Base-by-base conservation (phyloP, 2,113 vertebrate species). In the Mionectes macconnelli region DNA sequence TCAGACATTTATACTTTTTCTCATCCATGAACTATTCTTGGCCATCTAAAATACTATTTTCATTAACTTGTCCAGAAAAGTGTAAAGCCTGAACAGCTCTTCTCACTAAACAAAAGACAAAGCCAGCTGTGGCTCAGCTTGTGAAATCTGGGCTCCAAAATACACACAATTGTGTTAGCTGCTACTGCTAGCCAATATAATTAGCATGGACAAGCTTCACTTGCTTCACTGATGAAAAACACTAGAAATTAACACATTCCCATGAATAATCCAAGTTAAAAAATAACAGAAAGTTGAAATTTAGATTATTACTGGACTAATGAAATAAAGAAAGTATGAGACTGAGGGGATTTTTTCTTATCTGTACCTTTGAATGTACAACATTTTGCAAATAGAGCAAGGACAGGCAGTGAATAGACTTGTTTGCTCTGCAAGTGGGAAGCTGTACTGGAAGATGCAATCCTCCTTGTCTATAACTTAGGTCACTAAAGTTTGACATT, bases 101-200 rank as follows among this genome's bases (percentile, higher is more conserved):
- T 75, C 25, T 59, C 16, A 27, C 27, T 24, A 40, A 82, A 64
- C 2, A 35, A 75, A 44, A 68, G 27, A 39, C n/a, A 52, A 31
- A 27, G 5, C 4, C 33, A 72, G 2, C 6, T 83, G 25, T 42
- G 14, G 6, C 9, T 56, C 45, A 42, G 42, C 4, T 52, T 31
- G 14, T 47, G 31, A 60, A 4, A 69, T 66, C 19, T 87, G 20
- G 39, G 18, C 8, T 75, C 49, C 31, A 59, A 89, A 88, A 25
- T 6, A 39, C 7, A 33, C 0, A 0, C 0, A 1, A 1, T 18
- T 60, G 3, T 64, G 10, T 44, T 37, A 40, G 28, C 13, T 76
- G 23, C 22, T 80, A 19, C 30, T 68, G 35, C 12, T 80, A 66
- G 17, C 27, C 28, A 16, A 2, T 44, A 4, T 28, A 74, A 63